Base-by-base conservation (phyloP, 2,797 vertebrate species). In the Micromesistius poutassou region DNA sequence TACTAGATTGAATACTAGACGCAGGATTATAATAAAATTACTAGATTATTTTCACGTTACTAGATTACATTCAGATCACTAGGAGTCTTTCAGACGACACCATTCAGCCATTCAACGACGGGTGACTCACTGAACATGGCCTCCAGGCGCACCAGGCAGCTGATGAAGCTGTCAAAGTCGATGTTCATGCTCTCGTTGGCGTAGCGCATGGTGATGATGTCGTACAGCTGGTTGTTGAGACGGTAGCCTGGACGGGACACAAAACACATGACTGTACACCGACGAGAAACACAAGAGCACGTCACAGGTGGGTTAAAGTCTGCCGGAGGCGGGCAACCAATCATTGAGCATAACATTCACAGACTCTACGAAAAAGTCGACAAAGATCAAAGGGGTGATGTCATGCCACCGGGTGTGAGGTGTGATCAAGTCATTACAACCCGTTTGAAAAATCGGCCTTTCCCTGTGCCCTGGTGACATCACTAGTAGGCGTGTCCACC, bases 51-150 rank as follows among this genome's bases (percentile, higher is more conserved):
- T 50, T 50, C 16, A 50, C 14, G 19, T 16, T 19, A 12, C 38
- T 10, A 40, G 38, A 50, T 50, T 19, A 50, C 16, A 50, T 19
- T 50, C 42, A 50, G 13, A 50, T 50, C 7, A 55, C 46, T 22
- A 14, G 46, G 22, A 22, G 6, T 5, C 46, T 4, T 55, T 42
- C 10, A 42, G 40, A 42, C 3, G 12, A 42, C 13, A 13, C 14
- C 2, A 10, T 55, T 55, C 16, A 5, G 42, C 16, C 42, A 55
- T 22, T 22, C 6, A 19, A 55, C 5, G 14, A 55, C 46, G 42
- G 80, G n/a, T 62, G 55, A 95, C 98, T 98, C 93, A 99, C 98
- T 94, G 93, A 99, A 99, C 98, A 99, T 99, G 89, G 96, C 97
- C 6, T 99, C 97, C 40, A 99, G 94, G 77, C 98, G 95, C 76